Base-by-base conservation (phyloP, 2,888 invertebrate species). In the Synanthedon vespiformis region DNA sequence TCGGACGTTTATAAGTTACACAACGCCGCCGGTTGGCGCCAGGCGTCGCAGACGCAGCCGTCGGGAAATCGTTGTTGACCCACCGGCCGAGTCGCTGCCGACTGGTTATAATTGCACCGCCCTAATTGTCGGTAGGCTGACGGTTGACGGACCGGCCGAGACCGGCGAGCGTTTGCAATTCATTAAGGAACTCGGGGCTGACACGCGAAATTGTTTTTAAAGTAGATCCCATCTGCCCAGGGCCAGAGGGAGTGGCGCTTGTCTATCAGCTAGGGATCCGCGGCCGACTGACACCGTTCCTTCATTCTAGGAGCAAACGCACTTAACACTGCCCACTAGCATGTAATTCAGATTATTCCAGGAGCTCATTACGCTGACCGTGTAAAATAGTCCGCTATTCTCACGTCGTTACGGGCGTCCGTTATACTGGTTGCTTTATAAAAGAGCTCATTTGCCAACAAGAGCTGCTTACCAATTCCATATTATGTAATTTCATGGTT, bases 21-120 rank as follows among this genome's bases (percentile, higher is more conserved):
- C 83, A 84, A 85, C 76, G 65, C 64, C 58, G 65, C 62, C 57
- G 59, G 67, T 60, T 77, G 84, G 86, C 85, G 85, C 86, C 84
- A 77, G 74, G 70, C 77, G 70, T 70, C 72, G 77, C 66, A 61
- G 51, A 22, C 44, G 40, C 16, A n/a, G 68, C 62, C 67, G 78
- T 70, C 81, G 82, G 81, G 80, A 79, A 82, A 82, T 77, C 76
- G 81, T 68, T 72, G 77, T 68, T 84, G 85, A 85, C 85, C 85
- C 80, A 84, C 73, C 83, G 77, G 75, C 80, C 77, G 77, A 78
- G 67, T 77, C 74, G 74, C 62, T 59, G 64, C 61, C 70, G 71
- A 74, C 76, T 76, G 71, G 74, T 69, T 70, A 76, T 82, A 80
- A 84, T 85, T 83, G 80, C 80, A 70, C 70, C 78, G 86, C 76